Conservation (phyloP, 2,797 vertebrate species). For the Pseudocheirus occidentalis region DNA sequence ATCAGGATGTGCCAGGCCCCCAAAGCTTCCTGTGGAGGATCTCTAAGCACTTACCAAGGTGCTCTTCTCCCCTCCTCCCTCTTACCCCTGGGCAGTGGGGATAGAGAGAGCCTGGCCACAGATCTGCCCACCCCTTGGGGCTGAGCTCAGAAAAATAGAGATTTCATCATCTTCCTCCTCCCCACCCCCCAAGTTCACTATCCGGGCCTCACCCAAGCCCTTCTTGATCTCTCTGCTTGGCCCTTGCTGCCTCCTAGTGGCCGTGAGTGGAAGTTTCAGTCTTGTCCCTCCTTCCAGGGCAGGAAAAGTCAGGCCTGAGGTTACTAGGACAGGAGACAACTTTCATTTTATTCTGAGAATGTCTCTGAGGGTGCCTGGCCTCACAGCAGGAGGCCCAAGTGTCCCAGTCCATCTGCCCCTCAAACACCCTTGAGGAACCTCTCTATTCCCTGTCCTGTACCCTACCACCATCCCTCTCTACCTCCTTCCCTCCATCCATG, state of each 20-base stretch:
- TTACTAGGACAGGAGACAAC: neutral
- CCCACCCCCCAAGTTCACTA: neutral
- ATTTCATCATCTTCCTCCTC: neutral
- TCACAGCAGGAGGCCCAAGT: neutral
- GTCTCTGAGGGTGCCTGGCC: neutral
- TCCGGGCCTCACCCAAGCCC: neutral
- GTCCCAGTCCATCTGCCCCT: neutral
- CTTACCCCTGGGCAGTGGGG: neutral
- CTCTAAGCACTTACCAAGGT: neutral
- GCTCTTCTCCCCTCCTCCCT: neutral
- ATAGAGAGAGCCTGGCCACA: neutral
- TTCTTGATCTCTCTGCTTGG: neutral
- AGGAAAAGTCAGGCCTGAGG: neutral
- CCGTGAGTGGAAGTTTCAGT: neutral
- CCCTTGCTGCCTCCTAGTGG: neutral
- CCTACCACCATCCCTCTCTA: too few species aligned
- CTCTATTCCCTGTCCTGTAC: rapidly evolving
- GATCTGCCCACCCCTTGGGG: neutral
- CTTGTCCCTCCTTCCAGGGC: neutral
- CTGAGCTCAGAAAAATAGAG: neutral
- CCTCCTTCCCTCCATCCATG: neutral
- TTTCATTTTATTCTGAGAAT: neutral
- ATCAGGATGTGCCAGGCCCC: neutral
- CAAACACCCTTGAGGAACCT: rapidly evolving
- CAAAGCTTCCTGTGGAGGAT: neutral